A percentile compares a stretch with the other conserved stretches of the same genome.
phyloP scores from a whole-genome alignment of 2,888 invertebrate genomes.

The Eledone cirrhosa region DNA sequence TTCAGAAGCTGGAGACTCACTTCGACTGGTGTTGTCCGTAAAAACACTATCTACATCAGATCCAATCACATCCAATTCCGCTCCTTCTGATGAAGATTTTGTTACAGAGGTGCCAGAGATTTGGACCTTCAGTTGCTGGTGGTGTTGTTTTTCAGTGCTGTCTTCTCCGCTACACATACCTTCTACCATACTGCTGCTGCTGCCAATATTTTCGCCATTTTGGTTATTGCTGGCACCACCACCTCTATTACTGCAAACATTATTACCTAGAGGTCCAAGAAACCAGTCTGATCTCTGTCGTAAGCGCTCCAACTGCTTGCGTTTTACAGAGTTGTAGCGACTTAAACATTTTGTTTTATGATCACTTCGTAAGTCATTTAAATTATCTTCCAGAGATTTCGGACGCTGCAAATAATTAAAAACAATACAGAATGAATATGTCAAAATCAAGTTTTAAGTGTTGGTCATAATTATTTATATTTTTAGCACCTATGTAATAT shows the following conservation, averaged over 20 bases:
- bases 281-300: slow-evolving; percentile 98
- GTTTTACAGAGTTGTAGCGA: slow-evolving; percentile 64
- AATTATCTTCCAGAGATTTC: slow-evolving; percentile 59
- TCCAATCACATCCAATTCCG: slow-evolving; percentile 50
- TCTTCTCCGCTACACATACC: slow-evolving; percentile 30
- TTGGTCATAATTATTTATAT: too few species aligned
- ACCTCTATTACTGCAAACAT: slow-evolving; percentile 29
- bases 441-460: too few species aligned
- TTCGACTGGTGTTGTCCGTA: slow-evolving; percentile 56
- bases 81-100: slow-evolving; percentile 58
- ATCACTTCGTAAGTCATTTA: slow-evolving; percentile 52
- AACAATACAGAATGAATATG: background rate
- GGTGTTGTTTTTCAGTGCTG: slow-evolving; percentile 25
- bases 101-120: slow-evolving; percentile 56
- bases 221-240: slow-evolving; percentile 18
- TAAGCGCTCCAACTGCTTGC: slow-evolving; percentile 93
- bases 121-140: slow-evolving; percentile 9
- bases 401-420: slow-evolving; percentile 50
- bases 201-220: slow-evolving; percentile 38
- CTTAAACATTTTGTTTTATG: slow-evolving; percentile 57
- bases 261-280: slow-evolving; percentile 68
- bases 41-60: slow-evolving; percentile 60
- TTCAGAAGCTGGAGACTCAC: slow-evolving; percentile 60
- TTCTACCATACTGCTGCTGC: slow-evolving; percentile 31
- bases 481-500: too few species aligned